A percentile compares a stretch with the other conserved stretches of the same genome.
Conservation (phyloP, 2,888 invertebrate genomes). For the Conchocele bisecta region DNA sequence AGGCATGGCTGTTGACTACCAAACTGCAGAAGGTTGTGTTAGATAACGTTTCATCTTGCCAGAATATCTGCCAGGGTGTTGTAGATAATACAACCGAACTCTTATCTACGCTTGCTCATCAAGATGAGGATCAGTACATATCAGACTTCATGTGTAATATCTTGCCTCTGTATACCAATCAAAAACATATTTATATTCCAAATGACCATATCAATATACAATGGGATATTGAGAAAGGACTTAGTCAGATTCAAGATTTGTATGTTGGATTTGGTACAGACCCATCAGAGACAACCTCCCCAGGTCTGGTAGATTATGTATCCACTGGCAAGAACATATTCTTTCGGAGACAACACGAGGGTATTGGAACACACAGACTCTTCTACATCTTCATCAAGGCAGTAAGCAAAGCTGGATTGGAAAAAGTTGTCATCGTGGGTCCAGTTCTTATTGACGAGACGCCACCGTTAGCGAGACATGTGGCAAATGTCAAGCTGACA, state of each 20-base stretch:
- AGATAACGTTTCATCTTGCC: conserved; percentile 10
- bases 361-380: conserved; percentile 34
- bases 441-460: conserved; percentile 63
- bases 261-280: conserved; percentile 55
- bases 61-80: conserved; percentile 5
- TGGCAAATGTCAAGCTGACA: conserved; percentile 13
- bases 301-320: conserved; percentile 37
- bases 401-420: conserved; percentile 52
- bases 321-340: conserved; percentile 12
- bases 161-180: conserved; percentile 20
- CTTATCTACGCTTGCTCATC: neutral
- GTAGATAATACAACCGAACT: neutral
- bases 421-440: conserved; percentile 34
- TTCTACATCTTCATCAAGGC: conserved; percentile 55
- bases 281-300: conserved; percentile 10
- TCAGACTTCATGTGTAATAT: conserved; percentile 31
- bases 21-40: conserved; percentile 39
- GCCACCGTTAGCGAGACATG: conserved; percentile 36
- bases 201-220: conserved; percentile 47
- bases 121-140: conserved; percentile 32
- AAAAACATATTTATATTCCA: conserved; percentile 42
- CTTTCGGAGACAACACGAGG: conserved; percentile 38
- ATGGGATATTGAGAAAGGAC: conserved; percentile 44
- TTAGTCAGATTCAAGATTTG: conserved; percentile 55
- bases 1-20: conserved; percentile 40